Evolutionary conservation across 37 sponge, comb jelly and placozoan species (phyloP).

Genomic region (Theonella swinhoei): DNA sequence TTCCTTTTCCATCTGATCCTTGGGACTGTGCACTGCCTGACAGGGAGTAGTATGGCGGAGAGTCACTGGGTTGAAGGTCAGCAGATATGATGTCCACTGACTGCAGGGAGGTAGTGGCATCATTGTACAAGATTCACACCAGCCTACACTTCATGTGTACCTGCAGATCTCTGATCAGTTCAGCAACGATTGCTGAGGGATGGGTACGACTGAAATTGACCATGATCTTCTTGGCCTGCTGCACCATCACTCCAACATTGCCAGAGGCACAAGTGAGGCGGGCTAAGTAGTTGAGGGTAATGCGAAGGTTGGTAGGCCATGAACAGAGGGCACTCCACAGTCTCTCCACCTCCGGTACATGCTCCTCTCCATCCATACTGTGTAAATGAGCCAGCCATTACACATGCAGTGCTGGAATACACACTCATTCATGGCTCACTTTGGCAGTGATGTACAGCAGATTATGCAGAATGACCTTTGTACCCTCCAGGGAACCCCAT

Average conservation of each 20-base stretch:
- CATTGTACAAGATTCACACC: background rate
- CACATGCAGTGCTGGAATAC: background rate
- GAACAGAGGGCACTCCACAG: conserved; percentile 83
- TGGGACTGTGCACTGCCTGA: background rate
- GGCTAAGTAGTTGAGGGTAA: conserved; percentile 69
- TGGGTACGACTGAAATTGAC: conserved; percentile 67
- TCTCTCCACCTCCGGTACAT: conserved; percentile 72
- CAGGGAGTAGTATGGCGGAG: conserved; percentile 53
- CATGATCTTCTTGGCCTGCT: conserved; percentile 81
- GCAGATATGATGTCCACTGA: conserved; percentile 73
- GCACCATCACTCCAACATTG: conserved; percentile 50
- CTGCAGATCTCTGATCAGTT: conserved; percentile 82
- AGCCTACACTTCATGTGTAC: background rate
- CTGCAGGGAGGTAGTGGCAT: background rate
- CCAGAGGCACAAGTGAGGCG: conserved; percentile 55
- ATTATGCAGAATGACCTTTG: conserved; percentile 84
- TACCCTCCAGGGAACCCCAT: conserved; percentile 85
- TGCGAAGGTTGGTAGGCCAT: conserved; percentile 72
- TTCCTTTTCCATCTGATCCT: background rate
- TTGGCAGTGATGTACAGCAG: conserved; percentile 86
- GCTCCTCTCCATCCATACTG: conserved; percentile 55
- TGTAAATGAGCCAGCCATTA: conserved; percentile 8
- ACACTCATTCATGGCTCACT: conserved; percentile 15
- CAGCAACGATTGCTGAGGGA: conserved; percentile 45
- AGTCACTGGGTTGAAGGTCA: conserved; percentile 27